Evolutionary conservation across 2,113 vertebrate species (phyloP), one percentile per base, ranked within the genome.

Genomic region (Lipophrys pholis): DNA sequence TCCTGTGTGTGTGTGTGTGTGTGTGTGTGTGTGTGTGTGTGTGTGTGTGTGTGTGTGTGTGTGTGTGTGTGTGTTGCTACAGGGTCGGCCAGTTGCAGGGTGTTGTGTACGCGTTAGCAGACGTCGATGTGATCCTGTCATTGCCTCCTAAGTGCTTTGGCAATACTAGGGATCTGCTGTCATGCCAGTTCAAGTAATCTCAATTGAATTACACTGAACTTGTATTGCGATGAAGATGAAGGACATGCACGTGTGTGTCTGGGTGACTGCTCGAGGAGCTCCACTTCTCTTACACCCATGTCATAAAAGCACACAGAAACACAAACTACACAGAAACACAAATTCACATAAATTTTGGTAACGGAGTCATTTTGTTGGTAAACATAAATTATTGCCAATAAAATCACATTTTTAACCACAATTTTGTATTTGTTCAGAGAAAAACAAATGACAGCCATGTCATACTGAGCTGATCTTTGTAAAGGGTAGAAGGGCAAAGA

Each of bases 141-240:
- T 93, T 93, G 91, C 84, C 85, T 92, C 80, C 90, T 93, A 93
- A 94, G 91, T 91, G 91, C 82, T 94, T 93, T 92, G 86, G 90
- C 91, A 91, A 93, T 93, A 93, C 81, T 90, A 83, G 80, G 79
- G 86, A 91, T 91, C 90, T 90, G 86, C 91, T 91, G 90, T 93
- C 90, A 93, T 91, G 91, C 90, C 87, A 91, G 82, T 86, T 87
- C 88, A 80, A 87, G 89, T 93, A 90, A 93, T 93, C 89, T 89
- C 90, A 93, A 92, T 93, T 39, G 90, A 93, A 92, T 93, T 91
- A 92, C 84, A 92, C 73, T 90, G 87, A 90, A 89, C 83, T 89
- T 79, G 69, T 89, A 84, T 82, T 86, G 89, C 90, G 89, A 92
- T 66, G 68, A 79, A 67, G 76, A 80, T 82, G 84, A 79, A 87